These are phyloP conservation scores for Cebidichthys violaceus DNA, from an alignment of 2,113 vertebrate genomes.

Conservation along the genomic window DNA sequence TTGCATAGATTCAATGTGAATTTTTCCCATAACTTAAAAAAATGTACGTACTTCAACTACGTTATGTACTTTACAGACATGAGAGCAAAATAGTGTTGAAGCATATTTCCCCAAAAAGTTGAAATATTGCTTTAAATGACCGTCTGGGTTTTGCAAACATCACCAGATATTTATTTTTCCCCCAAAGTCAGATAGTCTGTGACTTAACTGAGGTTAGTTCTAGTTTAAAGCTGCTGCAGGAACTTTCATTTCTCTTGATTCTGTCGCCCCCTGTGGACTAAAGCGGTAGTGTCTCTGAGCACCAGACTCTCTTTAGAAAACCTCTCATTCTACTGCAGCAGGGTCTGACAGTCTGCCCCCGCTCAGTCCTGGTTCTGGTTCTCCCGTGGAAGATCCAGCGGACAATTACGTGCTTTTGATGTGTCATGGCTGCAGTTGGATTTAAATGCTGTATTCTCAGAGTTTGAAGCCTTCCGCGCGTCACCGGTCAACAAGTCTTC, in stretches of 20 bases:
- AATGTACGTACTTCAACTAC: no score
- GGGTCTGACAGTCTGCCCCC: no score
- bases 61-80: no score
- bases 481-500: not conserved
- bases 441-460: not conserved
- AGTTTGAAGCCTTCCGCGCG: not conserved
- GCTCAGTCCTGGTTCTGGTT: no score
- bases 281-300: no score
- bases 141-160: not conserved
- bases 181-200: not conserved
- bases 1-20: not conserved
- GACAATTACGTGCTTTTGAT: no score
- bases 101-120: not conserved
- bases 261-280: no score
- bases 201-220: not conserved
- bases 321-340: no score
- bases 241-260: not conserved
- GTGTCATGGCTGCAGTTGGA: no score
- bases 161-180: not conserved
- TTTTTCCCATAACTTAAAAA: not conserved
- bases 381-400: no score
- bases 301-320: no score
- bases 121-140: not conserved
- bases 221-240: not conserved
- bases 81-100: not conserved